Conservation (phyloP, 2,113 vertebrate genomes). For the Otus sunia region DNA sequence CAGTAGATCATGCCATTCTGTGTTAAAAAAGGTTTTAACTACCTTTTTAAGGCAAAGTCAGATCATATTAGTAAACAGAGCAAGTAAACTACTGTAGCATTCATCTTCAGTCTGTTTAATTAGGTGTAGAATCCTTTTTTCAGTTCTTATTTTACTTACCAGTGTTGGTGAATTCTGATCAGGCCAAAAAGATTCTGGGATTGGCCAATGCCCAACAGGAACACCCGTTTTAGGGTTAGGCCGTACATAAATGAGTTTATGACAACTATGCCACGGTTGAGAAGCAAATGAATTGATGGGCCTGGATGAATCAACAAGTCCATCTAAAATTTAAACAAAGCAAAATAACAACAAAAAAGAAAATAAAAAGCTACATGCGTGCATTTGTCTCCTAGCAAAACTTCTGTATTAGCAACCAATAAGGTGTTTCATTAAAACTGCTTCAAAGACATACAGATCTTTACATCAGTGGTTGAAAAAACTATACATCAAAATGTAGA, state of each 20-base stretch:
- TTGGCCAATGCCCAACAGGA: slow-evolving; percentile 85
- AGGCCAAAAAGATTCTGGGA: slow-evolving; percentile 85
- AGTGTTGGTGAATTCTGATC: slow-evolving; percentile 84
- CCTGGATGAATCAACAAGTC: slow-evolving; percentile 73
- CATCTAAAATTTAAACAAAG: slow-evolving; percentile 77
- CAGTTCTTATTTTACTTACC: slow-evolving; percentile 72
- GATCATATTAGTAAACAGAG: not conserved
- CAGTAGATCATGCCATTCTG: not conserved
- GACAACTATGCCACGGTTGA: slow-evolving; percentile 83
- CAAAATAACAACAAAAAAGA: slow-evolving; percentile 27
- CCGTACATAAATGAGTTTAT: slow-evolving; percentile 84
- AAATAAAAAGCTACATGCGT: slow-evolving; percentile 19
- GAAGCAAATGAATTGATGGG: slow-evolving; percentile 74
- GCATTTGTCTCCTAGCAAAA: not conserved
- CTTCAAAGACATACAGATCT: not conserved
- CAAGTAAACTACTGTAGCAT: not conserved
- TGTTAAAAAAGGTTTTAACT: not conserved
- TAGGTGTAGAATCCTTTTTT: not conserved
- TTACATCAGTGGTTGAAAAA: not conserved
- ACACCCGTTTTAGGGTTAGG: slow-evolving; percentile 84
- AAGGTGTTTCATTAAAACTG: not conserved
- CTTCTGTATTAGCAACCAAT: not conserved
- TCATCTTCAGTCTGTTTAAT: not conserved
- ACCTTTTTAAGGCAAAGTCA: not conserved
- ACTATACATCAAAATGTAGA: not conserved